Conservation (phyloP, 1,140 invertebrate species). For the Drosophila persimilis region DNA sequence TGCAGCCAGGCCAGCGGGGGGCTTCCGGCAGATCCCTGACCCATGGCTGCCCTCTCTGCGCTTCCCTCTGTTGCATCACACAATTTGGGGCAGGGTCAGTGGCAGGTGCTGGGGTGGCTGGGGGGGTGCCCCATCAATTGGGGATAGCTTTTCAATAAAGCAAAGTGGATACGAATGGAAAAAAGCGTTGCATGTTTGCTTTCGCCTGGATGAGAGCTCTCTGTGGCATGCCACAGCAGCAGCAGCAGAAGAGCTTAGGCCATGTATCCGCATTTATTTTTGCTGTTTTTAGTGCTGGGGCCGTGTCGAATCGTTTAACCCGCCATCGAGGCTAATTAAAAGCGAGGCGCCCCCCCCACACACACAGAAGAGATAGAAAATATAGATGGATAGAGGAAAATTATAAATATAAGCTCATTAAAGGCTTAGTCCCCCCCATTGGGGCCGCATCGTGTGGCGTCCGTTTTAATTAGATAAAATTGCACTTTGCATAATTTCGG, state of each 20-base stretch:
- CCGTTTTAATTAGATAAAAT: slow-evolving; percentile 76
- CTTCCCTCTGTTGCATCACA: slow-evolving; percentile 8
- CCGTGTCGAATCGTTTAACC: slow-evolving; percentile 57
- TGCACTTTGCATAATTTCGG: slow-evolving; percentile 71
- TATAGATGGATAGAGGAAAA: slow-evolving; percentile 26
- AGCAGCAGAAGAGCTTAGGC: slow-evolving; percentile 21
- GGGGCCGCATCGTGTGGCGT: slow-evolving; percentile 14
- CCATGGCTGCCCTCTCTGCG: not conserved
- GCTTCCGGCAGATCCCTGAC: too few relatives aligned
- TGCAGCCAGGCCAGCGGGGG: too few relatives aligned
- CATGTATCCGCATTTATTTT: slow-evolving; percentile 17
- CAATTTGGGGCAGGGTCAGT: slow-evolving; percentile 11
- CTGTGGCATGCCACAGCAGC: slow-evolving; percentile 55
- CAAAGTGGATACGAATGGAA: slow-evolving; percentile 48
- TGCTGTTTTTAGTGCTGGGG: slow-evolving; percentile 12
- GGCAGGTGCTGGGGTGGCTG: not conserved
- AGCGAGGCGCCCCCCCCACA: slow-evolving; percentile 16
- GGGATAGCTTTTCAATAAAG: slow-evolving; percentile 64
- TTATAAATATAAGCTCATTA: slow-evolving; percentile 78
- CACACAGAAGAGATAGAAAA: slow-evolving; percentile 3
- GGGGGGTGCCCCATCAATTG: not conserved
- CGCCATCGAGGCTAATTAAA: slow-evolving; percentile 64
- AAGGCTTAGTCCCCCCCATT: slow-evolving; percentile 52
- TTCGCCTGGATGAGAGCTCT: not conserved
- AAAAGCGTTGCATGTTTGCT: not conserved